Evolutionary conservation across 2,797 vertebrate species (phyloP).

Genomic region (Percopsis omiscomaycus): DNA sequence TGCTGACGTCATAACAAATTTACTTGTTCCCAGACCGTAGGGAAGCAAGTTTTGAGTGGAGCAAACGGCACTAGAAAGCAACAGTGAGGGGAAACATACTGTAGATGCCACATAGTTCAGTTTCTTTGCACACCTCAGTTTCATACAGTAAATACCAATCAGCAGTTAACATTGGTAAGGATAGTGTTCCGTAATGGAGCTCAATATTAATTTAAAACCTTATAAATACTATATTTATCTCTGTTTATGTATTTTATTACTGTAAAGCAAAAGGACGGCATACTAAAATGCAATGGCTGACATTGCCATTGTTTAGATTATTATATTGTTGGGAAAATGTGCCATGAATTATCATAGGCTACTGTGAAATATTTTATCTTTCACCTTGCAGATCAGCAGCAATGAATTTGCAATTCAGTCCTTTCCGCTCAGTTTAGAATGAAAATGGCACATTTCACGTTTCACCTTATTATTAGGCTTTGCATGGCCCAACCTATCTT

Average conservation of each 20-base stretch:
- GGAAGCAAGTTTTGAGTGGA: conserved; percentile 44
- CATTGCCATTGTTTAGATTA: conserved; percentile 22
- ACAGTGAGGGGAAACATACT: conserved; percentile 14
- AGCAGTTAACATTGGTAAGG: no score
- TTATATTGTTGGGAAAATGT: background rate
- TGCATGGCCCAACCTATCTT: conserved; percentile 27
- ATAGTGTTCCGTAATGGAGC: no score
- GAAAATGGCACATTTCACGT: conserved; percentile 40
- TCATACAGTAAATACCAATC: no score
- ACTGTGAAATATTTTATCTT: no score
- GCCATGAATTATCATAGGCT: no score
- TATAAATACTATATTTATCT: background rate
- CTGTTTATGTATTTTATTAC: background rate
- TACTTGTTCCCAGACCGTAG: conserved; percentile 46
- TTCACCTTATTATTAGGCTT: conserved; percentile 27
- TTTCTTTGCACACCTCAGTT: conserved; percentile 1
- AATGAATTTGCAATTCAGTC: conserved; percentile 11
- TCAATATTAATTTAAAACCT: no score
- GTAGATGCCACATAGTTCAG: conserved; percentile 6
- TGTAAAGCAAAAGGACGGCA: no score
- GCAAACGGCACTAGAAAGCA: conserved; percentile 35
- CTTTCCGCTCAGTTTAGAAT: conserved; percentile 9
- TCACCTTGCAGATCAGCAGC: background rate
- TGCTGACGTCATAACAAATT: conserved; percentile 65
- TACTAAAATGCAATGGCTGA: background rate